Evolutionary conservation across 2,888 invertebrate genomes (phyloP), one percentile per base, ranked within the genome.

Genomic region (Amphipoea lucens): DNA sequence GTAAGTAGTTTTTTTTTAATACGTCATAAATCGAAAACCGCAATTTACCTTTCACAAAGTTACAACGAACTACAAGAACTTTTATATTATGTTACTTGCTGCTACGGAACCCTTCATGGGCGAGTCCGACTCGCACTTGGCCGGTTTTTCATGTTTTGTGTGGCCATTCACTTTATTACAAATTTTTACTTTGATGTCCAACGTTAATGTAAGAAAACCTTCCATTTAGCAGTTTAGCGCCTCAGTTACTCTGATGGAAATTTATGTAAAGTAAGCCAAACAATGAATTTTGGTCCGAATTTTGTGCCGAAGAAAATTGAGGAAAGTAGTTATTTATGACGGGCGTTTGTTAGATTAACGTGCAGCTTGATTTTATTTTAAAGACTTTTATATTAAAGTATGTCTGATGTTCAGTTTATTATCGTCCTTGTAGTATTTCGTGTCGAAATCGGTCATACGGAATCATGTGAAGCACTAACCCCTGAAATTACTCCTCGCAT

Each of bases 201-300:
- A 36, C 66, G 23, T 51, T 48, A 48, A 68, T 9, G 42, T 23
- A 63, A 60, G 12, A 57, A 67, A 62, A 62, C 51, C 74, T 74
- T 68, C 66, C 63, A 77, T 45, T 66, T 40, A 75, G 40, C 74
- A 78, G 63, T 63, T 72, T 40, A 82, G 36, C 62, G 62, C 62
- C 12, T 72, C 71, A 67, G 60, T 48, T 45, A 51, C 51, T 66
- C n/a, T 63, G 36, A 72, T 74, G 60, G 51, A 67, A 78, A 78
- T 82, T 73, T 75, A 85, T 77, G 79, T 75, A 76, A 85, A 82
- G 65, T 65, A 36, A 70, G 29, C 48, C 9, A 70, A 78, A 68
- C 68, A 85, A 79, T 74, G 74, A 71, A 82, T 74, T 74, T 81
- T 42, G 29, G 45, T 29, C 29, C 79, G 45, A 12, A 75, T 51